Base-by-base conservation (phyloP, 1,140 invertebrate species). In the Caenorhabditis remanei region DNA sequence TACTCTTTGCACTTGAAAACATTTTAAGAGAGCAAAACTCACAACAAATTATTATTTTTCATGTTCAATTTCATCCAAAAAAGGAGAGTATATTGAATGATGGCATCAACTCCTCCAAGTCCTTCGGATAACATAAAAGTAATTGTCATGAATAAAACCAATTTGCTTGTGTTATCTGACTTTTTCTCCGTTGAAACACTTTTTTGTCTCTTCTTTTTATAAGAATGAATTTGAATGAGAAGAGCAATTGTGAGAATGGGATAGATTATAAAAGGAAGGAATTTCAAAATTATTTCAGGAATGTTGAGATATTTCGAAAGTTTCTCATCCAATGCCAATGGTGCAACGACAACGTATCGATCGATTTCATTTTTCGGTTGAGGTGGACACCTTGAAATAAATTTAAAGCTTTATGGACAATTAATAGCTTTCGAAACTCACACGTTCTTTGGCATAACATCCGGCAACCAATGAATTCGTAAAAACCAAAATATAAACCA, bases 121-220 rank as follows among this genome's bases (percentile, higher is more conserved):
- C 61, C 61, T 65, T 65, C 61, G 9, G 61, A 65, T 32, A 65
- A 14, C 61, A 65, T 65, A n/a, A 65, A 65, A 9, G 61, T 65
- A 40, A 65, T 40, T 40, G 61, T 65, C 61, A 65, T 65, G 1
- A 65, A 1, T 2, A 65, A 14, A 8, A 65, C 32, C 40, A 65
- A 65, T 65, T 14, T 14, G 7, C 7, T 65, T 14, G 61, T 65
- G 16, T 65, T 65, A 65, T 65, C 61, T n/a, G 56, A 61, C 11
- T 65, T 65, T 24, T 65, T 9, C 4, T 2, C 4, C 4, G 56
- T 6, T 19, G 56, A 7, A 9, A 41, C 61, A 32, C 13, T 40
- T 32, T 40, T 65, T 40, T 65, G 24, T 24, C 32, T 11, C 40
- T 65, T 65, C 32, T 40, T 41, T 40, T 65, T 32, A 40, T 65